These are phyloP conservation scores for Choloepus didactylus DNA, from an alignment of 2,797 vertebrate genomes.

Conservation along the genomic window DNA sequence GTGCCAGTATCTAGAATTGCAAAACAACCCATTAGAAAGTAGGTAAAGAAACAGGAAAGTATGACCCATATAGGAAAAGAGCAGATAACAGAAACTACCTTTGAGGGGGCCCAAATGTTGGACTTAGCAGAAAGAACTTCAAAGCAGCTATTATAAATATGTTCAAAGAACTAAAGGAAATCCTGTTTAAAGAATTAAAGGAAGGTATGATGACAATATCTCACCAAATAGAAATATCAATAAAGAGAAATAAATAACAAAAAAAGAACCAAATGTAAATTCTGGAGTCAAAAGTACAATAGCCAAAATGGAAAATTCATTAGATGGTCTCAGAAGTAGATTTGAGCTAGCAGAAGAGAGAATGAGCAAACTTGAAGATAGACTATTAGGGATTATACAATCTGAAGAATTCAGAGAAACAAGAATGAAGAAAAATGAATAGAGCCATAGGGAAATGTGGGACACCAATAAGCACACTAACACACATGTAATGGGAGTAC, in stretches of 20 bases:
- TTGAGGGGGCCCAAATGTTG: constrained; percentile 8
- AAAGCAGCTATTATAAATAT: constrained; percentile 20
- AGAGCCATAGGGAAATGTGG: constrained; percentile 41
- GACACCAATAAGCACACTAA: constrained; percentile 3
- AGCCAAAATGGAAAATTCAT: constrained; percentile 4
- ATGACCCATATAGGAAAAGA: not conserved
- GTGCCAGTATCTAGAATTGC: not conserved
- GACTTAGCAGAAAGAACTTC: constrained; percentile 50
- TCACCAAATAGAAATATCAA: constrained; percentile 16
- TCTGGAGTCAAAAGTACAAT: not conserved
- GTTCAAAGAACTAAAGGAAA: constrained; percentile 24
- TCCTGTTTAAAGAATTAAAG: constrained; percentile 36
- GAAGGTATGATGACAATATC: constrained; percentile 46
- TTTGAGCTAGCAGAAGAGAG: not conserved
- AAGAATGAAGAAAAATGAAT: constrained; percentile 41
- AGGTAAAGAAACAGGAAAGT: not conserved
- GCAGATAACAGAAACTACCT: constrained; percentile 51
- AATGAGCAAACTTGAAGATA: constrained; percentile 30
- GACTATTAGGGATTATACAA: not conserved
- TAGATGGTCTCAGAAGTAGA: not conserved
- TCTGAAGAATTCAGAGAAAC: not conserved
- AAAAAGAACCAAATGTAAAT: too few relatives aligned
- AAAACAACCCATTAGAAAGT: constrained; percentile 25
- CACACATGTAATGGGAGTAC: not conserved
- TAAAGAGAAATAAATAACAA: not conserved